These are phyloP conservation scores for Reticulitermes lucifugus DNA, from an alignment of 2,888 invertebrate species.

Conservation along the genomic window DNA sequence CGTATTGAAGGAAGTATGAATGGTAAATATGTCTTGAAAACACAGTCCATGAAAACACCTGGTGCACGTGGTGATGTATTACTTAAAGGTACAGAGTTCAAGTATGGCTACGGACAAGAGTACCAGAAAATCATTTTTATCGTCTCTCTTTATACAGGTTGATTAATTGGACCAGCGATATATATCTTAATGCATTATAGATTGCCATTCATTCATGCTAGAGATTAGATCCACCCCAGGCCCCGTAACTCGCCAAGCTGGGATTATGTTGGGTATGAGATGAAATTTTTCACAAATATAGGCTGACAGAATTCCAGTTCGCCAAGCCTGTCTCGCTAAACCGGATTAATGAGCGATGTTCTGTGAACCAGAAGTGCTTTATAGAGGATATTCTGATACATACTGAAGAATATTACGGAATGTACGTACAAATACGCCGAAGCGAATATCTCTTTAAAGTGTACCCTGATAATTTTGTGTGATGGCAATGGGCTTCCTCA, in stretches of 20 bases:
- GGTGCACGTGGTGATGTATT: not conserved
- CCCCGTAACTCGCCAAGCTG: not conserved
- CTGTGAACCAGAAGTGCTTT: constrained; percentile 18
- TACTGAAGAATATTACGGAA: not conserved
- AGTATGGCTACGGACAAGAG: not conserved
- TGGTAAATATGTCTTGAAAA: not conserved
- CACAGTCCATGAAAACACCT: not conserved
- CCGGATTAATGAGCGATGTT: not conserved
- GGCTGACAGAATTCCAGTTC: constrained; percentile 4
- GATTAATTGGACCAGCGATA: constrained; percentile 25
- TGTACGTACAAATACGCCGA: too few species aligned
- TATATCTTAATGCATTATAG: constrained; percentile 26
- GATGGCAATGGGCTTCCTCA: too few species aligned
- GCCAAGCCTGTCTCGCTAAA: constrained; percentile 17
- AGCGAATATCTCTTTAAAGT: too few species aligned
- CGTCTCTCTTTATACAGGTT: not conserved
- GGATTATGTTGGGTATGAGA: constrained; percentile 19
- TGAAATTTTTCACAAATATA: constrained; percentile 18
- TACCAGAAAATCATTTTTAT: not conserved
- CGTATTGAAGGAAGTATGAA: not conserved
- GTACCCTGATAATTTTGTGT: too few species aligned
- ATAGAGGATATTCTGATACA: not conserved
- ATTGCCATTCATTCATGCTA: not conserved
- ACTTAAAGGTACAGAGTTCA: not conserved
- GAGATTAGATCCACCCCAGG: constrained; percentile 1